Evolutionary conservation across 1,140 invertebrate species (phyloP), one percentile per base, ranked within the genome.

Genomic region (Diorhabda sublineata): DNA sequence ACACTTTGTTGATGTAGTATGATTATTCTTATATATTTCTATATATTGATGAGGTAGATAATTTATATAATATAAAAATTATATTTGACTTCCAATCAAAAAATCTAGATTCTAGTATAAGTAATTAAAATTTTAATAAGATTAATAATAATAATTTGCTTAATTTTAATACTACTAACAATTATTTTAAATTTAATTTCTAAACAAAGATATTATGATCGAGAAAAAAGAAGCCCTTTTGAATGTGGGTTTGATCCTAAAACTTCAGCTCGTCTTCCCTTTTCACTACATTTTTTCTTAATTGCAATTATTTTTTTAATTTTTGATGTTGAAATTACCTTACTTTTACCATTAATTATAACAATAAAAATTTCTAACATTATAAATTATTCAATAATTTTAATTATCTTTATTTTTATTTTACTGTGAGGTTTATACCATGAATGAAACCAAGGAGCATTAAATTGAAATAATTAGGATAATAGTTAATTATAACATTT

Each of bases 21-120:
- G n/a, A n/a, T n/a, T n/a, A n/a, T n/a, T n/a, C n/a, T n/a, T n/a
- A n/a, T n/a, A n/a, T n/a, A n/a, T n/a, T n/a, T n/a, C n/a, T n/a
- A n/a, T n/a, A n/a, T n/a, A n/a, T n/a, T n/a, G n/a, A n/a, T n/a
- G n/a, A n/a, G n/a, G n/a, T n/a, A n/a, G n/a, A n/a, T n/a, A n/a
- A n/a, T n/a, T n/a, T n/a, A n/a, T n/a, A n/a, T n/a, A n/a, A n/a
- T n/a, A n/a, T n/a, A n/a, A n/a, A n/a, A n/a, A n/a, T n/a, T n/a
- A n/a, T n/a, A n/a, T n/a, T n/a, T n/a, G n/a, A n/a, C 87, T 90
- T 79, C 87, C 90, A 86, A 87, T 87, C 82, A 87, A 84, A 85
- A 85, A 81, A 83, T 83, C 83, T 86, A 83, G 71, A 76, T 74
- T 71, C 77, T 81, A 82, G 81, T 82, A 82, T 81, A 83, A 82